phyloP scores from a whole-genome alignment of 2,797 vertebrate species.

The Mormyrus proboscirostris region DNA sequence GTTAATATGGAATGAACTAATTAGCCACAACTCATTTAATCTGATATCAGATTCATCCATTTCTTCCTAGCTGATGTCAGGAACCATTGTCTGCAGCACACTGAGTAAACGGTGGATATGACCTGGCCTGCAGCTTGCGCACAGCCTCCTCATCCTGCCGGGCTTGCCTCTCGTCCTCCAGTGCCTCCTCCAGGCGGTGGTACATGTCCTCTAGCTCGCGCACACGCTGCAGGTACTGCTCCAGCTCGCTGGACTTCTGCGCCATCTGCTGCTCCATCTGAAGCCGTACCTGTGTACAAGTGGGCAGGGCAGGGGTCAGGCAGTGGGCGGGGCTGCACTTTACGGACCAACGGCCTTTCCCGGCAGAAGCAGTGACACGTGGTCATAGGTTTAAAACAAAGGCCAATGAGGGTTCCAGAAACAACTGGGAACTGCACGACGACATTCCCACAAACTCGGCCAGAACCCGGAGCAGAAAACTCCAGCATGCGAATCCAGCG shows the following conservation, averaged over 20 bases:
- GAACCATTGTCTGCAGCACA: background rate
- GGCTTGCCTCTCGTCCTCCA: conserved; percentile 74
- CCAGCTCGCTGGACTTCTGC: conserved; percentile 70
- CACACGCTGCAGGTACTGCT: conserved; percentile 70
- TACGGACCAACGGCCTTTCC: background rate
- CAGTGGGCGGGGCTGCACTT: background rate
- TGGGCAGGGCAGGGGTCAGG: background rate
- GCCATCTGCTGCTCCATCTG: conserved; percentile 74
- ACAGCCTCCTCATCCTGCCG: conserved; percentile 71
- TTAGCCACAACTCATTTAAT: background rate
- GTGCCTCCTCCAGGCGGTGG: conserved; percentile 65
- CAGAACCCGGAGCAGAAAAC: background rate
- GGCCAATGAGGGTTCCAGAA: background rate
- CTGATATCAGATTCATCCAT: background rate
- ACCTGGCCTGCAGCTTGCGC: conserved; percentile 73
- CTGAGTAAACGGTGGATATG: background rate
- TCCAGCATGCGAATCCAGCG: background rate
- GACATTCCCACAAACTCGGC: background rate
- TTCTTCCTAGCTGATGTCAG: background rate
- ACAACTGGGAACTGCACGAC: background rate
- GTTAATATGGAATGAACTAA: background rate
- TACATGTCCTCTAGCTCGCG: conserved; percentile 75
- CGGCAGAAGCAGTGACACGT: background rate
- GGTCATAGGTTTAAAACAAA: background rate
- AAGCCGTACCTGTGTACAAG: conserved; percentile 59